Base-by-base conservation (phyloP, 2,113 vertebrate genomes). In the Brachyistius frenatus region DNA sequence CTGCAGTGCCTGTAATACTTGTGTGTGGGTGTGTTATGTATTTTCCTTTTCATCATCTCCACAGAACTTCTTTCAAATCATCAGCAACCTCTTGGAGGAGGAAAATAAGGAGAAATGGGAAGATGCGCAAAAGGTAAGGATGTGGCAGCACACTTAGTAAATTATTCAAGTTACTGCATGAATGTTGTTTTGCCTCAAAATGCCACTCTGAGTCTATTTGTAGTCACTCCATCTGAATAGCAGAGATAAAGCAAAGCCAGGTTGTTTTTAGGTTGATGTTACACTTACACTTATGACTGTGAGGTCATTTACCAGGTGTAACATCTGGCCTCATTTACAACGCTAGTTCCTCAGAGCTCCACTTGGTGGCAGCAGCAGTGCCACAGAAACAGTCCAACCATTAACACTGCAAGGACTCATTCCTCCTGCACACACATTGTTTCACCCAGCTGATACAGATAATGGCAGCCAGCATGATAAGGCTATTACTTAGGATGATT, bases 21-120 rank as follows among this genome's bases (percentile, higher is more conserved):
- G 30, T 66, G 75, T 86, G 86, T 84, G 85, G 76, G 81, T 69
- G 81, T 81, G 60, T 88, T 70, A 79, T 39, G 63, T 73, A 58
- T 69, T 87, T 62, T 70, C 64, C 41, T 58, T 90, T 85, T 86
- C 53, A 85, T 85, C 74, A 46, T 85, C 50, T 92, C 94, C 93
- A 69, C 96, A 99, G 98, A 99, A 99, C 94, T 99, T 99, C 95
- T 99, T 99, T 95, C 98, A 99, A 94, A 98, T 99, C 92, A 98
- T 99, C 95, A 99, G 98, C 92, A 99, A 99, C 88, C 97, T 99
- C 74, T 93, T 99, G 81, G 98, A 99, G 91, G 98, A 99, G 93
- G 98, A 99, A 93, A 99, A 99, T 94, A 96, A 96, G 88, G 98
- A 98, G 74, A 99, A 99, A 89, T 99, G 98, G 98, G 97, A 98